Evolutionary conservation across 2,797 vertebrate genomes (phyloP).

Genomic region (Peromyscus nudipes): DNA sequence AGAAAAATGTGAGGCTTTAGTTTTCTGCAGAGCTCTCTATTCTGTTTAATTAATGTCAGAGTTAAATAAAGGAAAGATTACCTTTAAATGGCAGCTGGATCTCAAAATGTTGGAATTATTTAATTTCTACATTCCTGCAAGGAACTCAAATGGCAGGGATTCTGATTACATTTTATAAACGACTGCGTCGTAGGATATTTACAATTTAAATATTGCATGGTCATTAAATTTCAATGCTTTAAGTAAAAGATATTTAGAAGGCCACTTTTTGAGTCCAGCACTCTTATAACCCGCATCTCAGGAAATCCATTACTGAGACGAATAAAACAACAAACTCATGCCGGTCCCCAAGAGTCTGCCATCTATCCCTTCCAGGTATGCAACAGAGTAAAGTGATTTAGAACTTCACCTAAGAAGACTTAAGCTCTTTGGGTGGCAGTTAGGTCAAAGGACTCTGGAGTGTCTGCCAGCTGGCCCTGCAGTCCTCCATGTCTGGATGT

Average conservation of each 20-base stretch:
- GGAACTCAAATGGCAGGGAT: neutral
- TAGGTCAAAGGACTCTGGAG: too few species aligned
- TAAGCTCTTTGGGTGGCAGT: accelerated
- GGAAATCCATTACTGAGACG: neutral
- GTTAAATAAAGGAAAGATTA: slow-evolving; percentile 8
- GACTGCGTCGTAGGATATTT: neutral
- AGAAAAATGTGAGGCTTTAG: neutral
- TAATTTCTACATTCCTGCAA: neutral
- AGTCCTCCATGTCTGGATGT: accelerated
- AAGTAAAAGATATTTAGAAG: neutral
- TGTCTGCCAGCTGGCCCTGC: neutral
- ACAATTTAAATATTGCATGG: neutral
- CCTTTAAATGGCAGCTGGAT: neutral
- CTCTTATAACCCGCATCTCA: neutral
- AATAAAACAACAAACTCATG: neutral
- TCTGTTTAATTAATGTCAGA: neutral
- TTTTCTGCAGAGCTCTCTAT: neutral
- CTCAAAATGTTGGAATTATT: neutral
- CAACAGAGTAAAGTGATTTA: neutral
- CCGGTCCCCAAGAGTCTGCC: too few species aligned
- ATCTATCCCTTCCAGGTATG: too few species aligned
- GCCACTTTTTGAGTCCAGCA: neutral
- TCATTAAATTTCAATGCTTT: neutral
- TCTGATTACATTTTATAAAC: neutral
- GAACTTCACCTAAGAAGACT: neutral